These are phyloP conservation scores for Drosophila santomea DNA, from an alignment of 1,140 invertebrate genomes.

Conservation along the genomic window DNA sequence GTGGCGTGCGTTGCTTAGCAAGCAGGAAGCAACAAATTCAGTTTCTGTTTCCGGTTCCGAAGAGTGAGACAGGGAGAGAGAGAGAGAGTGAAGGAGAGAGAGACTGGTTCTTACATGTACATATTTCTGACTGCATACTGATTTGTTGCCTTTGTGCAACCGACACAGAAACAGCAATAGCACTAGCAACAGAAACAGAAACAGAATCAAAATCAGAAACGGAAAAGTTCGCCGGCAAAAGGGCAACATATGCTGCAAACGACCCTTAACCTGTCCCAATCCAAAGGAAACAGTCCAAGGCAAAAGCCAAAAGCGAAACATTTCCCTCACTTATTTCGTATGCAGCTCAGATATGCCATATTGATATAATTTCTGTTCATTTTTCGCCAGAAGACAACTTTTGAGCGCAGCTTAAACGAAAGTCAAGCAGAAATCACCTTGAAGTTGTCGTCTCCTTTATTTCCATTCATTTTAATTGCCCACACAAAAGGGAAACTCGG, in stretches of 20 bases:
- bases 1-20: slow-evolving; percentile 80
- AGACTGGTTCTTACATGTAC: slow-evolving; percentile 26
- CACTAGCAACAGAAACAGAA: too few relatives aligned
- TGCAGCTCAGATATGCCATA: slow-evolving; percentile 70
- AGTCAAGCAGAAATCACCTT: slow-evolving; percentile 41
- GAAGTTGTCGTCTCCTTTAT: slow-evolving; percentile 25
- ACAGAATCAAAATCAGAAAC: not conserved
- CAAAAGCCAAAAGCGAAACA: slow-evolving; percentile 2
- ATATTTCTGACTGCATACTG: slow-evolving; percentile 81
- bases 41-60: slow-evolving; percentile 74
- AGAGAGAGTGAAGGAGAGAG: not conserved
- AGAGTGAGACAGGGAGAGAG: not conserved
- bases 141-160: slow-evolving; percentile 80
- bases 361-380: slow-evolving; percentile 74
- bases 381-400: slow-evolving; percentile 48
- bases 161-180: slow-evolving; percentile 37
- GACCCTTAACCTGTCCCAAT: slow-evolving; percentile 74
- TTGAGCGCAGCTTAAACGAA: slow-evolving; percentile 35
- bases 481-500: slow-evolving; percentile 30
- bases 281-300: slow-evolving; percentile 11
- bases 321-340: slow-evolving; percentile 68
- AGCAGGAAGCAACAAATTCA: slow-evolving; percentile 83
- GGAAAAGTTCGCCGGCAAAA: slow-evolving; percentile 34
- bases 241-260: slow-evolving; percentile 76
- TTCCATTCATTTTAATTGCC: slow-evolving; percentile 57